phyloP scores from a whole-genome alignment of 2,113 vertebrate genomes.

The Nothocercus nigrocapillus region DNA sequence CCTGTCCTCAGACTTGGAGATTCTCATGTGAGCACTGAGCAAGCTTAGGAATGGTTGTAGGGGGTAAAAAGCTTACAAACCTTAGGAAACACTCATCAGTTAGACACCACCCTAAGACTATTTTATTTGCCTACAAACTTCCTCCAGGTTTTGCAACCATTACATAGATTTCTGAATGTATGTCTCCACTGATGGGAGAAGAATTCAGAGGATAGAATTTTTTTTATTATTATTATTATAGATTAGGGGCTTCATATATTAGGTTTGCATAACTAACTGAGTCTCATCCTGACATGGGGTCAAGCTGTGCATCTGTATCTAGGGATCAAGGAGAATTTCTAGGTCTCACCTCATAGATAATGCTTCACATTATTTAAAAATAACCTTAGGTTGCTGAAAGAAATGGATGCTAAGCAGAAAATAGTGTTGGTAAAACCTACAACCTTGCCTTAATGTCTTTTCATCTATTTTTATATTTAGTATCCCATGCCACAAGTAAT shows the following conservation, averaged over 20 bases:
- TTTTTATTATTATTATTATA: background rate
- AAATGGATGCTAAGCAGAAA: background rate
- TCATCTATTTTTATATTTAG: background rate
- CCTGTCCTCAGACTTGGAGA: background rate
- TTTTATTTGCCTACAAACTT: background rate
- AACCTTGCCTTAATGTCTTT: background rate
- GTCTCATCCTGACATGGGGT: background rate
- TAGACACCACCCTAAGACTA: background rate
- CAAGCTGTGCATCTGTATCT: background rate
- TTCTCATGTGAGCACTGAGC: fast-evolving
- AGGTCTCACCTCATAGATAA: background rate
- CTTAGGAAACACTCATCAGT: background rate
- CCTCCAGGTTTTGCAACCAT: background rate
- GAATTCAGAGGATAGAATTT: background rate
- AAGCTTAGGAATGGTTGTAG: background rate
- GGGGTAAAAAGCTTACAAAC: background rate
- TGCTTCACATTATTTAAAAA: background rate
- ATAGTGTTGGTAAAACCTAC: background rate
- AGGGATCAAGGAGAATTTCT: background rate
- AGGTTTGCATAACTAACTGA: fast-evolving
- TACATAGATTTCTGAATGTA: background rate
- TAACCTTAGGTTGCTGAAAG: background rate
- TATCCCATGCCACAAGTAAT: background rate
- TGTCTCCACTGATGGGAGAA: background rate
- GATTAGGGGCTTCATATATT: fast-evolving